Percentiles rank a stretch among this genome's conserved stretches.
phyloP scores from a whole-genome alignment of 2,113 vertebrate species.

The Todiramphus saurophagus region DNA sequence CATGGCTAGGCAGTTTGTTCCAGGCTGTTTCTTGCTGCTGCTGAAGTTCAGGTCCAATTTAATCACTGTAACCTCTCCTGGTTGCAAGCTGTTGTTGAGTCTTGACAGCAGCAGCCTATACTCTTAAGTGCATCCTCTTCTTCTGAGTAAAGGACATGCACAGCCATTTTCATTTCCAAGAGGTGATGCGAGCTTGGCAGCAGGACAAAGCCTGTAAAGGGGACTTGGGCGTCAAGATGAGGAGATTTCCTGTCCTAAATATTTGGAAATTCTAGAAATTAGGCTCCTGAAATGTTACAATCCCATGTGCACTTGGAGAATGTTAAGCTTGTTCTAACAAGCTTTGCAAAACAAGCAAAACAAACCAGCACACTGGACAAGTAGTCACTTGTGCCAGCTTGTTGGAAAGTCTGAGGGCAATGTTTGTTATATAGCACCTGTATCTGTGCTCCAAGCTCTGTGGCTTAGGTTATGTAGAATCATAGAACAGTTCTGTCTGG shows the following conservation, averaged over 20 bases:
- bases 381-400: neutral
- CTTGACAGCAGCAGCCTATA: neutral
- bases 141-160: neutral
- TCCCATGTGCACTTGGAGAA: neutral
- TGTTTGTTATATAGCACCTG: neutral
- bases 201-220: neutral
- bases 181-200: neutral
- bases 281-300: neutral
- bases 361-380: neutral
- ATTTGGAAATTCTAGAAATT: neutral
- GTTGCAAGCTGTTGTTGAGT: neutral
- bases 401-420: neutral
- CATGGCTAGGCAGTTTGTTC: neutral
- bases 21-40: neutral
- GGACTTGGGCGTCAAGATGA: neutral
- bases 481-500: no score
- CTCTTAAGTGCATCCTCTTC: neutral
- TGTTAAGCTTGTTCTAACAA: neutral
- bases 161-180: neutral
- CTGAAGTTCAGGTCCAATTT: conserved; percentile 13
- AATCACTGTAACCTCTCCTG: neutral
- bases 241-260: neutral
- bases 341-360: neutral
- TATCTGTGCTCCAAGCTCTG: neutral
- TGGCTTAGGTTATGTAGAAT: neutral